These are phyloP conservation scores for Brenthis ino DNA, from an alignment of 2,888 invertebrate genomes.

Conservation along the genomic window DNA sequence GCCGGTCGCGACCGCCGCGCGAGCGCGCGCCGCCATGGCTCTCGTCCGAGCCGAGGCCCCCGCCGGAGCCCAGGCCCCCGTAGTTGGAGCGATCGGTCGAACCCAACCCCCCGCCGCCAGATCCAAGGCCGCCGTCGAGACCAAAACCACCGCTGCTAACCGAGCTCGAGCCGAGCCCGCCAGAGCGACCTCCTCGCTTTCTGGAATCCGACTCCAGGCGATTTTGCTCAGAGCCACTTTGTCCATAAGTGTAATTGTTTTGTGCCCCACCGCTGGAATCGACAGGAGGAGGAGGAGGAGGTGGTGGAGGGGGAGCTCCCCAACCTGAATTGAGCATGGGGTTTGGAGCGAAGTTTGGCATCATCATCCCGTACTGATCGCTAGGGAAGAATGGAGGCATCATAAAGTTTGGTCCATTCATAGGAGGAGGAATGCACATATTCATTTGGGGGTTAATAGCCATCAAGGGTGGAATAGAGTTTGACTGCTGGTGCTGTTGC, in stretches of 20 bases:
- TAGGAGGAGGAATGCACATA: slow-evolving; percentile 66
- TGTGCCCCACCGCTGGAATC: slow-evolving; percentile 52
- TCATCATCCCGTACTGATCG: slow-evolving; percentile 73
- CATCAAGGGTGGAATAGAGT: slow-evolving; percentile 70
- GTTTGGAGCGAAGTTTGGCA: slow-evolving; percentile 51
- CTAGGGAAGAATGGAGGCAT: slow-evolving; percentile 70
- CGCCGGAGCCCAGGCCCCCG: slow-evolving; percentile 49
- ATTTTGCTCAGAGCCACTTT: slow-evolving; percentile 67
- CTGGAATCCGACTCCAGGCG: slow-evolving; percentile 78
- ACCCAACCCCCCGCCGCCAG: slow-evolving; percentile 42
- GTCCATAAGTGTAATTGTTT: slow-evolving; percentile 54
- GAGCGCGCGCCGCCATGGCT: slow-evolving; percentile 51
- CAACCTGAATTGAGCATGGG: slow-evolving; percentile 57
- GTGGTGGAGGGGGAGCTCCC: slow-evolving; percentile 66
- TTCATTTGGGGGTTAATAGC: slow-evolving; percentile 70
- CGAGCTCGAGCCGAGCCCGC: slow-evolving; percentile 49
- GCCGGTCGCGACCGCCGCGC: slow-evolving; percentile 63
- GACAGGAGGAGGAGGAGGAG: slow-evolving; percentile 65
- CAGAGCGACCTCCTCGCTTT: slow-evolving; percentile 63
- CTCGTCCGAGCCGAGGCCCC: slow-evolving; percentile 49
- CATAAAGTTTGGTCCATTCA: slow-evolving; percentile 62
- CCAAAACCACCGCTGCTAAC: slow-evolving; percentile 53
- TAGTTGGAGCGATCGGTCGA: slow-evolving; percentile 39
- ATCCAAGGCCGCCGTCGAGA: slow-evolving; percentile 47
- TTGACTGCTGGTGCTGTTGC: slow-evolving; percentile 44